Evolutionary conservation across 2,888 invertebrate species (phyloP).

Genomic region (Pocota personata): DNA sequence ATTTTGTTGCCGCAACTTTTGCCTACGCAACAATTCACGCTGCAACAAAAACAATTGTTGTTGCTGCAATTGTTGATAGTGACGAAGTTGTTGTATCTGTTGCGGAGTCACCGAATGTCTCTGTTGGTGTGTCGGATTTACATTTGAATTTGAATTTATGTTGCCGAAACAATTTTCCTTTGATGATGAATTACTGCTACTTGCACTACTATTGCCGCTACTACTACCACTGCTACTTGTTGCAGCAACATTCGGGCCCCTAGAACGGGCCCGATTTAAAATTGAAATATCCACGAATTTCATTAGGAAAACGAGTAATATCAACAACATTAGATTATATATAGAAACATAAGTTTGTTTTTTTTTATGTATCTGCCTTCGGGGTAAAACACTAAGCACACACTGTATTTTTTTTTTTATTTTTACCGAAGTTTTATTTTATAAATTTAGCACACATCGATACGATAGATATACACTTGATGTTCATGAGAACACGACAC

Average conservation of each 20-base stretch:
- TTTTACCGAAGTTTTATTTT: slow-evolving; percentile 32
- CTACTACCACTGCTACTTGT: slow-evolving; percentile 80
- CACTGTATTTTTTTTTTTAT: slow-evolving; percentile 12
- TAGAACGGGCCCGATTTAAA: slow-evolving; percentile 77
- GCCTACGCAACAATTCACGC: slow-evolving; percentile 81
- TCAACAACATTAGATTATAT: slow-evolving; percentile 82
- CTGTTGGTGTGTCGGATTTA: slow-evolving; percentile 25
- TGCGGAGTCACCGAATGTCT: slow-evolving; percentile 83
- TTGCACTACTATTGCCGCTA: slow-evolving; percentile 77
- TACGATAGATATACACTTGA: slow-evolving; percentile 53
- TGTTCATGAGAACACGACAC: slow-evolving; percentile 26
- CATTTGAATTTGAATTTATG: slow-evolving; percentile 5
- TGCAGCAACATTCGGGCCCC: slow-evolving; percentile 78
- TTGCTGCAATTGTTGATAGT: slow-evolving; percentile 81
- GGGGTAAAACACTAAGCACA: slow-evolving; percentile 48
- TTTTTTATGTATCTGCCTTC: slow-evolving; percentile 46
- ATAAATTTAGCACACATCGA: slow-evolving; percentile 59
- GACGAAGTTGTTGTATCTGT: slow-evolving; percentile 85
- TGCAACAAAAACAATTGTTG: slow-evolving; percentile 82
- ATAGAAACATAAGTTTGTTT: slow-evolving; percentile 73
- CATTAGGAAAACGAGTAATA: slow-evolving; percentile 82
- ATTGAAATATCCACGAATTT: slow-evolving; percentile 82
- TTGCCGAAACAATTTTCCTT: slow-evolving; percentile 78
- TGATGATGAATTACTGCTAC: slow-evolving; percentile 76
- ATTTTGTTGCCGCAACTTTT: slow-evolving; percentile 81